Conservation (phyloP, 2,888 invertebrate species). For the Zhengitettix transpicula region DNA sequence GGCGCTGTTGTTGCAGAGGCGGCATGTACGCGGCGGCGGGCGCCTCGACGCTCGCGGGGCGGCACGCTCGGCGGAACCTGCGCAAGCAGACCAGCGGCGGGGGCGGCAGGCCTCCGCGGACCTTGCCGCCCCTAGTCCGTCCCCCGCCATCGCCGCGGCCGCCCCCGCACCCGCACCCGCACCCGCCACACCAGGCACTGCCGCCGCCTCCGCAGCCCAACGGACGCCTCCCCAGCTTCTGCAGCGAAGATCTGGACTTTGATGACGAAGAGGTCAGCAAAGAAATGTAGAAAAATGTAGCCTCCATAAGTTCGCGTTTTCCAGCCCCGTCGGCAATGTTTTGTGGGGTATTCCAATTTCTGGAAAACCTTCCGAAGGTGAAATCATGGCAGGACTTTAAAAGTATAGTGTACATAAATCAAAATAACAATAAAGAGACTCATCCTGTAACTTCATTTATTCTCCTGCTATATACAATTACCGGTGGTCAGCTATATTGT, state of each 20-base stretch:
- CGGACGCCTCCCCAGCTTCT: constrained; percentile 14
- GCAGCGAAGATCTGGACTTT: constrained; percentile 14
- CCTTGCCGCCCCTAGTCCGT: constrained; percentile 18
- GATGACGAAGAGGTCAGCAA: background rate
- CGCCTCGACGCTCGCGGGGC: constrained; percentile 71
- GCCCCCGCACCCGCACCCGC: background rate
- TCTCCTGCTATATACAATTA: too few relatives aligned
- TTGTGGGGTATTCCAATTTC: background rate
- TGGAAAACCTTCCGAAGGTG: too few relatives aligned
- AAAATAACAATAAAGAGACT: too few relatives aligned
- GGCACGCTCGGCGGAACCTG: constrained; percentile 49
- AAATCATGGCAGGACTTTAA: too few relatives aligned
- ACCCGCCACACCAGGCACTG: background rate
- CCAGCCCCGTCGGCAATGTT: background rate
- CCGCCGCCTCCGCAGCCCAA: constrained; percentile 6
- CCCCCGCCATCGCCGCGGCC: background rate
- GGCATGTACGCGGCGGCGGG: constrained; percentile 78
- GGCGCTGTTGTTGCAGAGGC: background rate
- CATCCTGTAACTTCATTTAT: too few relatives aligned
- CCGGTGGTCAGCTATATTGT: too few relatives aligned
- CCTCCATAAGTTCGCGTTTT: background rate
- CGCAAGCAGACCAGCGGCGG: constrained; percentile 26
- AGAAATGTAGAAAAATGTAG: too few relatives aligned
- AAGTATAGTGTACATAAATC: too few relatives aligned
- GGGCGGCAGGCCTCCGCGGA: constrained; percentile 19